phyloP scores from a whole-genome alignment of 1,140 invertebrate species.

The Limonius californicus region DNA sequence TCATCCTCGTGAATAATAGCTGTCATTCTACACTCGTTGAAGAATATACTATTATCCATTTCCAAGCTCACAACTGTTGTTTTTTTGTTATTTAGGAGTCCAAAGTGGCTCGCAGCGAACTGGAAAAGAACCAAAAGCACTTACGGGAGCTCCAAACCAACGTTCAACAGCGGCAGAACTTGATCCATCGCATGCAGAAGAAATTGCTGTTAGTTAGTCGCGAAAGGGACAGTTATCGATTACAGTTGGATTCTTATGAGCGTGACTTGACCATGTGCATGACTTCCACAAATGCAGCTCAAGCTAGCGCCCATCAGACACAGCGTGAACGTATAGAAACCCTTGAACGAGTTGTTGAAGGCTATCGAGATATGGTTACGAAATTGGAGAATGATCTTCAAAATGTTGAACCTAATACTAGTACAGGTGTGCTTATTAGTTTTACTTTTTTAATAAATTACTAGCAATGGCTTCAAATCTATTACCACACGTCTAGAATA shows the following conservation, averaged over 20 bases:
- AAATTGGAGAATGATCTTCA: constrained; percentile 63
- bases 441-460: not conserved
- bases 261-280: constrained; percentile 64
- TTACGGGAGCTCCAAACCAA: constrained; percentile 52
- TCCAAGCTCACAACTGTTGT: too few species aligned
- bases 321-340: constrained; percentile 57
- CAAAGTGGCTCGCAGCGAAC: constrained; percentile 49
- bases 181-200: constrained; percentile 59
- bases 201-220: constrained; percentile 64
- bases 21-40: too few species aligned
- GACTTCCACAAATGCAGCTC: constrained; percentile 41
- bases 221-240: constrained; percentile 66
- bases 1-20: too few species aligned
- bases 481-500: too few species aligned
- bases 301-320: constrained; percentile 40
- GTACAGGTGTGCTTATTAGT: constrained; percentile 25
- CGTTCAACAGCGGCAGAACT: constrained; percentile 56
- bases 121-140: constrained; percentile 53
- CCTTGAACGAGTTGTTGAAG: constrained; percentile 60
- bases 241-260: constrained; percentile 75
- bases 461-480: too few species aligned
- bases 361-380: constrained; percentile 64
- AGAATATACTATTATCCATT: too few species aligned
- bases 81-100: constrained; percentile 34
- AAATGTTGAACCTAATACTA: constrained; percentile 36